Evolutionary conservation across 2,888 invertebrate genomes (phyloP).

Genomic region (Encarsia formosa): DNA sequence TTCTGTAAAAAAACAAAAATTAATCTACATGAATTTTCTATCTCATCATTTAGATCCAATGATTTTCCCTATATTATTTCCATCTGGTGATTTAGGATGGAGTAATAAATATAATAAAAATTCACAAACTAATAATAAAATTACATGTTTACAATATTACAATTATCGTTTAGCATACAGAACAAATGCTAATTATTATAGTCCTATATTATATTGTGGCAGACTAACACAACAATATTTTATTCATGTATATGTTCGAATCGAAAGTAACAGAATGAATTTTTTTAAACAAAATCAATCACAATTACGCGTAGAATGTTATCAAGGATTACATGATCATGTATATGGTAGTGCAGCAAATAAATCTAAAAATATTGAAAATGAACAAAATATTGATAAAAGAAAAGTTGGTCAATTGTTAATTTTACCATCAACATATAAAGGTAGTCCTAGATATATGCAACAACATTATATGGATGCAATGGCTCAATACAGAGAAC

Average conservation of each 20-base stretch:
- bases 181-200: not conserved
- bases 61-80: too few relatives aligned
- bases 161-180: slow-evolving; percentile 9
- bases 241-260: slow-evolving; percentile 8
- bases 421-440: slow-evolving; percentile 6
- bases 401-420: slow-evolving; percentile 1
- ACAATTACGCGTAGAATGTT: slow-evolving; percentile 13
- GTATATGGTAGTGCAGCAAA: slow-evolving; percentile 5
- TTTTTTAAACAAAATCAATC: slow-evolving; percentile 7
- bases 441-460: not conserved
- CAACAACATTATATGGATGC: slow-evolving; percentile 15
- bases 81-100: not conserved
- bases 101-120: not conserved
- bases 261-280: slow-evolving; percentile 12
- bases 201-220: slow-evolving; percentile 2
- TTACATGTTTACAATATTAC: slow-evolving; percentile 5
- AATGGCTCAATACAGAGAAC: slow-evolving; percentile 2
- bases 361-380: slow-evolving; percentile 3
- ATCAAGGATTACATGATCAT: slow-evolving; percentile 13
- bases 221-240: slow-evolving; percentile 9
- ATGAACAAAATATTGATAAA: too few relatives aligned
- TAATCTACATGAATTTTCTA: not conserved
- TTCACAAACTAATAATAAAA: not conserved
- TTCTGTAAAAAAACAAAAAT: not conserved
- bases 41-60: not conserved